Conservation (phyloP, 1,140 invertebrate species). For the Neuroterus valhalla region DNA sequence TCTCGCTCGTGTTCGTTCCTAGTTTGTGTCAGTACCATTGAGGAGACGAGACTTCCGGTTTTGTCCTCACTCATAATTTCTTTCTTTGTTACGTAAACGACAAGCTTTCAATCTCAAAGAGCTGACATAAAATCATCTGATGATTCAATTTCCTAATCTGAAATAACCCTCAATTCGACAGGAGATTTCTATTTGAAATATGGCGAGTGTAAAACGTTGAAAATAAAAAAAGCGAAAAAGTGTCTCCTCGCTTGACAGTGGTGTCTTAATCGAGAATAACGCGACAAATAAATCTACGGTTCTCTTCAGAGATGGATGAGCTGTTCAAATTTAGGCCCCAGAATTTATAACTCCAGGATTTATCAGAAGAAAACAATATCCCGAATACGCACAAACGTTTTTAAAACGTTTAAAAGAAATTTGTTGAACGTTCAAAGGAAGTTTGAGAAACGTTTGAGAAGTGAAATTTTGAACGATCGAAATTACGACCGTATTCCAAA, state of each 20-base stretch:
- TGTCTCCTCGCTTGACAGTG: neutral
- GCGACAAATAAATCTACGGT: neutral
- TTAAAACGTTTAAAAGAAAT: neutral
- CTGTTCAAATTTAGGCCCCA: constrained; percentile 7
- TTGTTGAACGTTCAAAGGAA: neutral
- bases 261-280: constrained; percentile 13
- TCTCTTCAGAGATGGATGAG: constrained; percentile 11
- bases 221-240: constrained; percentile 8
- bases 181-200: too few relatives aligned
- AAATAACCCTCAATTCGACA: too few relatives aligned
- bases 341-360: neutral
- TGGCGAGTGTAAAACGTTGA: too few relatives aligned
- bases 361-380: neutral
- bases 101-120: neutral
- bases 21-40: constrained; percentile 13
- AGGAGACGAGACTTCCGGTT: neutral
- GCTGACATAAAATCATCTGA: neutral
- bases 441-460: too few relatives aligned
- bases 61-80: neutral
- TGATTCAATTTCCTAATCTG: too few relatives aligned
- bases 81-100: neutral
- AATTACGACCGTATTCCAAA: too few relatives aligned
- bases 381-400: too few relatives aligned
- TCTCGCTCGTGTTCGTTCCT: constrained; percentile 21
- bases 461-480: too few relatives aligned